Evolutionary conservation across 2,888 invertebrate species (phyloP).

Genomic region (Athalia cordata): DNA sequence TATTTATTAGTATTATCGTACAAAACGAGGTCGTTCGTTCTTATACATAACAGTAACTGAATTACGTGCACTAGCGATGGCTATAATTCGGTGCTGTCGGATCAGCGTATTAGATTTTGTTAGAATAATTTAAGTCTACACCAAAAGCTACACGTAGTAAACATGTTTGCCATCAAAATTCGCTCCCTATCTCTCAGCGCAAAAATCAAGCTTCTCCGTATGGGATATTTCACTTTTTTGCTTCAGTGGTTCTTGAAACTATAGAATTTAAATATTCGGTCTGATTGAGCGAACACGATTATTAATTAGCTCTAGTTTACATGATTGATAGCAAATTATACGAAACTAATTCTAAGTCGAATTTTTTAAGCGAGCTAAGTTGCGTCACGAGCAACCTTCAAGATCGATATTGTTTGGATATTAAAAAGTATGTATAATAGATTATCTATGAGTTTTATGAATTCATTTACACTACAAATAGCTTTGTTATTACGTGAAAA

Average conservation of each 20-base stretch:
- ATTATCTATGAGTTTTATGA: neutral
- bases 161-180: conserved; percentile 7
- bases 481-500: neutral
- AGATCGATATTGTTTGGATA: neutral
- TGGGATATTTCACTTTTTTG: neutral
- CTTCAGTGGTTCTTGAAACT: too few species aligned
- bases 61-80: neutral
- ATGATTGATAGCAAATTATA: too few species aligned
- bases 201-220: neutral
- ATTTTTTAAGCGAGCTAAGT: neutral
- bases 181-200: neutral
- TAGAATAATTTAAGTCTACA: neutral
- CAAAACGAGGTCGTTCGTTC: conserved; percentile 3
- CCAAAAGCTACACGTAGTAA: neutral
- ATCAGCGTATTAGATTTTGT: neutral
- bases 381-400: conserved; percentile 15
- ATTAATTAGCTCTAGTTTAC: neutral
- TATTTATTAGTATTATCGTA: conserved; percentile 1
- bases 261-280: too few species aligned
- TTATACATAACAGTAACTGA: neutral
- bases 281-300: too few species aligned
- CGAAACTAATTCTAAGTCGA: neutral
- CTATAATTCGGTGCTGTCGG: neutral
- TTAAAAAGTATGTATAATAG: neutral
- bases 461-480: neutral